Percentiles rank a stretch among this genome's conserved stretches.
phyloP scores from a whole-genome alignment of 1,140 invertebrate genomes.

The Chlorops oryzae region DNA sequence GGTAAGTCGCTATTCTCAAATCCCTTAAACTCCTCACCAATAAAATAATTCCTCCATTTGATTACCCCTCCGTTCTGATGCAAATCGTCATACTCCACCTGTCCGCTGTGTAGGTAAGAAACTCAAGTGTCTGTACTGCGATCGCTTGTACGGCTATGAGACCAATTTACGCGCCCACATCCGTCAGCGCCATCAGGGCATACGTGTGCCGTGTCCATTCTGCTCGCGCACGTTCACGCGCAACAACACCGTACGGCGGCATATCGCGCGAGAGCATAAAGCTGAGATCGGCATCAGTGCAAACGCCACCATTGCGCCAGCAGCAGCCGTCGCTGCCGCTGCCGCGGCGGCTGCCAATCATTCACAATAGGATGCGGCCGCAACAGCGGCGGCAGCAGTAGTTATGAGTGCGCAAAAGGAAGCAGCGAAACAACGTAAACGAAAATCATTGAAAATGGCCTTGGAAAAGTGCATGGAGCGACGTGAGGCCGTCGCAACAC shows the following conservation, averaged over 20 bases:
- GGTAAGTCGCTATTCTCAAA: conserved; percentile 21
- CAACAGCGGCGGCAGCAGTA: conserved; percentile 48
- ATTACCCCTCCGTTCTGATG: background rate
- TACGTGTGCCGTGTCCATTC: conserved; percentile 79
- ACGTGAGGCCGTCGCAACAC: conserved; percentile 34
- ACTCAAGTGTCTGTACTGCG: conserved; percentile 85
- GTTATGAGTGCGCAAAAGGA: conserved; percentile 44
- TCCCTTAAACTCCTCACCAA: background rate
- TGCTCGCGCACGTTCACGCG: conserved; percentile 85
- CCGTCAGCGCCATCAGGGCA: conserved; percentile 81
- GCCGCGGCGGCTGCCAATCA: conserved; percentile 49
- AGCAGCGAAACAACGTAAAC: conserved; percentile 44
- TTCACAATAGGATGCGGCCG: conserved; percentile 52
- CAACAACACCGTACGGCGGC: conserved; percentile 82
- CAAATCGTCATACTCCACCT: conserved; percentile 4
- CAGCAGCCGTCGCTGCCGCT: conserved; percentile 47
- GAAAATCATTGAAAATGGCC: conserved; percentile 47
- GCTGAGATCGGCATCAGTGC: conserved; percentile 62
- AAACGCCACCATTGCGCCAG: conserved; percentile 49
- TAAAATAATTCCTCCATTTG: background rate
- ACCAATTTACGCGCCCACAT: conserved; percentile 87
- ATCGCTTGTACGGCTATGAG: conserved; percentile 87
- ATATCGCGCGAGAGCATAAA: conserved; percentile 82
- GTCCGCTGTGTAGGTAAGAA: conserved; percentile 65
- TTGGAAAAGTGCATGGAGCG: conserved; percentile 46